Evolutionary conservation across 2,113 vertebrate species (phyloP).

Genomic region (Pollachius pollachius): DNA sequence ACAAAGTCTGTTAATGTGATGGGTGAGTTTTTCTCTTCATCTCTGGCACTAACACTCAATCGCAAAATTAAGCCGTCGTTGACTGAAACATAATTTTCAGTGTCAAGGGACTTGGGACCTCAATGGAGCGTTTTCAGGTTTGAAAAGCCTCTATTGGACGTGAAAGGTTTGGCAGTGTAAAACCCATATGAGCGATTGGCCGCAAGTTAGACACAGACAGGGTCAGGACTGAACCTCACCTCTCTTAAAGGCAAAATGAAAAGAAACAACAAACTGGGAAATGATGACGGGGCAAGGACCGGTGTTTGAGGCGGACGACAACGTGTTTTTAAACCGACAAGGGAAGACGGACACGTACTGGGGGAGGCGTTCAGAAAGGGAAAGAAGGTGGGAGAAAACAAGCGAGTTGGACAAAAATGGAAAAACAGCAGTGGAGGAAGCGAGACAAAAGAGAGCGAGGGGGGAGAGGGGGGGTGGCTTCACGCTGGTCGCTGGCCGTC

Average conservation of each 20-base stretch:
- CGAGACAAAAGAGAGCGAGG: neutral
- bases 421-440: constrained; percentile 11
- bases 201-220: neutral
- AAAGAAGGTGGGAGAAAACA: neutral
- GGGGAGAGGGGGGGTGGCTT: neutral
- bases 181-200: constrained; percentile 30
- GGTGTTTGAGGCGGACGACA: too few species aligned
- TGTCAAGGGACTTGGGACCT: constrained; percentile 5
- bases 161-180: constrained; percentile 39
- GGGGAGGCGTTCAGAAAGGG: too few species aligned
- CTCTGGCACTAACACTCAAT: constrained; percentile 35
- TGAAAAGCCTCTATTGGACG: neutral
- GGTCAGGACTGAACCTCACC: neutral
- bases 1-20: constrained; percentile 22
- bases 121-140: neutral
- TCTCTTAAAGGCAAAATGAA: neutral
- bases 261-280: neutral
- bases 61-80: constrained; percentile 35
- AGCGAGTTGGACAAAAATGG: constrained; percentile 15
- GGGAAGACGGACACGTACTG: too few species aligned
- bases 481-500: neutral
- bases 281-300: neutral
- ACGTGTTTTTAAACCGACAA: too few species aligned
- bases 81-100: constrained; percentile 37
- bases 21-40: constrained; percentile 34